A percentile compares a stretch with the other conserved stretches of the same genome.
phyloP scores from a whole-genome alignment of 2,888 invertebrate species.

The Cryptus armator region DNA sequence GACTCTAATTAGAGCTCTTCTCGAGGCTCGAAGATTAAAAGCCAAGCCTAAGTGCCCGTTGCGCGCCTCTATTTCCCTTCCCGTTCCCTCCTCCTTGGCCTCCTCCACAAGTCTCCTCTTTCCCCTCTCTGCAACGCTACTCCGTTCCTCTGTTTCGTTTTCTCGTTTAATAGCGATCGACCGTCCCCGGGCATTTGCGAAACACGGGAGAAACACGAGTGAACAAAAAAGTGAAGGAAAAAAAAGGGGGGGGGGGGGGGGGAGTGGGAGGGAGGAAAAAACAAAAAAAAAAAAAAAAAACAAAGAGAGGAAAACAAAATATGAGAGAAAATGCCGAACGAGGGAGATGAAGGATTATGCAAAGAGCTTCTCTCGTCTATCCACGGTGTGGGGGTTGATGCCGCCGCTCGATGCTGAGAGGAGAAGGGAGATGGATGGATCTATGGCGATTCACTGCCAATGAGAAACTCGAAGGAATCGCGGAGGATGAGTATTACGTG shows the following conservation, averaged over 20 bases:
- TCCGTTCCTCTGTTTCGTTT: slow-evolving; percentile 61
- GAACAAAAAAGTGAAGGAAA: slow-evolving; percentile 35
- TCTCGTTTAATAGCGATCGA: slow-evolving; percentile 70
- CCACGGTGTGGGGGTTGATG: background rate
- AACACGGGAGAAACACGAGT: slow-evolving; percentile 57
- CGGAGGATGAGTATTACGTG: slow-evolving; percentile 29
- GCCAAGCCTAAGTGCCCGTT: slow-evolving; percentile 78
- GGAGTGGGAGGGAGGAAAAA: no score
- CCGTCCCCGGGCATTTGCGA: slow-evolving; percentile 44
- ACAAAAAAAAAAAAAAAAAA: slow-evolving; percentile 15
- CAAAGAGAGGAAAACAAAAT: slow-evolving; percentile 35
- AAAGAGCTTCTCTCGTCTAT: slow-evolving; percentile 43
- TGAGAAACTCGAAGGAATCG: slow-evolving; percentile 37
- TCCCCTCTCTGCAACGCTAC: slow-evolving; percentile 57
- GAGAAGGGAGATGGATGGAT: slow-evolving; percentile 3
- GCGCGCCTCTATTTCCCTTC: slow-evolving; percentile 57
- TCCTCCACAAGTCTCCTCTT: slow-evolving; percentile 6
- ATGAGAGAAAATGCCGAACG: slow-evolving; percentile 52
- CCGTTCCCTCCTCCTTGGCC: slow-evolving; percentile 21
- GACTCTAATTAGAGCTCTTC: slow-evolving; percentile 84
- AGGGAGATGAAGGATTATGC: slow-evolving; percentile 66
- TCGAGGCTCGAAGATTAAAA: slow-evolving; percentile 80
- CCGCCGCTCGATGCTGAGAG: slow-evolving; percentile 9
- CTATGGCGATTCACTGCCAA: slow-evolving; percentile 36
- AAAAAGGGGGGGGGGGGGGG: slow-evolving; percentile 16